A percentile compares a stretch with the other conserved stretches of the same genome.
These are phyloP conservation scores for Phalacrocorax pelagicus DNA, from an alignment of 2,113 vertebrate genomes.

Conservation along the genomic window DNA sequence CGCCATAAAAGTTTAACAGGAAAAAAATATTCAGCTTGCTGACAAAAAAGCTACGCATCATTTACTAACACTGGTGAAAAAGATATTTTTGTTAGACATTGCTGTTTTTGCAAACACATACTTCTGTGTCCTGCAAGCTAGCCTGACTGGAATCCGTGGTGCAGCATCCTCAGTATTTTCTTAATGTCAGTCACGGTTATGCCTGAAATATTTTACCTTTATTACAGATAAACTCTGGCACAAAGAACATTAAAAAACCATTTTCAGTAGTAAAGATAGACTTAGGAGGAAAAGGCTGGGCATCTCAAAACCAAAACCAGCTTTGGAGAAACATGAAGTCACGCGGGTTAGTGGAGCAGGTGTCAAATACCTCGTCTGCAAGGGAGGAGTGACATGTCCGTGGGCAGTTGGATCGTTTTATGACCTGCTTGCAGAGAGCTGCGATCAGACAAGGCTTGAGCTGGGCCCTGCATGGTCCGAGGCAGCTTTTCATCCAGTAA, in stretches of 20 bases:
- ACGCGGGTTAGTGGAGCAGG: rapidly evolving
- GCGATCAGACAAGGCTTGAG: not conserved
- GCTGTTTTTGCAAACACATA: not conserved
- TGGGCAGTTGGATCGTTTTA: not conserved
- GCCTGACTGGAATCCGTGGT: not conserved
- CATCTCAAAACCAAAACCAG: not conserved
- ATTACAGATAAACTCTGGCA: not conserved
- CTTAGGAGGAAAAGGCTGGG: not conserved
- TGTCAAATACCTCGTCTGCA: not conserved
- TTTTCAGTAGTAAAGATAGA: not conserved
- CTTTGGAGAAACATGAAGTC: not conserved
- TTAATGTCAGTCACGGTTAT: not conserved
- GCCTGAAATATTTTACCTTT: not conserved
- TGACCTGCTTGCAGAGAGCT: not conserved
- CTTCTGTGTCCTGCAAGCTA: not conserved
- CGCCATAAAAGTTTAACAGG: not conserved
- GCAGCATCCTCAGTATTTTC: not conserved
- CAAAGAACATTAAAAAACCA: not conserved
- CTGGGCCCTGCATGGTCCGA: not conserved
- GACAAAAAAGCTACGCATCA: not conserved
- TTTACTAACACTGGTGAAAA: slow-evolving; percentile 11
- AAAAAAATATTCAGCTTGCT: slow-evolving; percentile 15
- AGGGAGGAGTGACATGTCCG: not conserved
- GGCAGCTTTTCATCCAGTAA: not conserved
- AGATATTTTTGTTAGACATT: not conserved